Conservation (phyloP, 2,797 vertebrate genomes). For the Heterohyrax brucei region DNA sequence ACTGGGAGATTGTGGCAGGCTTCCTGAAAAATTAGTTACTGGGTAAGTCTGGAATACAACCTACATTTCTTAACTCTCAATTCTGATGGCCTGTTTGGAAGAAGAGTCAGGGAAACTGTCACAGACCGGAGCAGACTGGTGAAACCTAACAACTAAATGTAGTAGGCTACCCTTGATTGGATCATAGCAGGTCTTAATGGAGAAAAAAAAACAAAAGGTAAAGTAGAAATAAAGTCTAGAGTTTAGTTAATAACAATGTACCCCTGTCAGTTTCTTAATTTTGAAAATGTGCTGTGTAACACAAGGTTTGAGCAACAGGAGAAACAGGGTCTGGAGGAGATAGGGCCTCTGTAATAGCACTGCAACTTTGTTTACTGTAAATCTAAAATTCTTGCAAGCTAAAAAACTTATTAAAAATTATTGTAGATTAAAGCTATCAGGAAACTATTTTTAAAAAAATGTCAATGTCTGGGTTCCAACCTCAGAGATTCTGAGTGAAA, state of each 20-base stretch:
- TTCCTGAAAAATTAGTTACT: not conserved
- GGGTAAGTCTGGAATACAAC: not conserved
- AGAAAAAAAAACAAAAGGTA: not conserved
- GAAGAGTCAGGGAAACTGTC: not conserved
- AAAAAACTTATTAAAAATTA: slow-evolving; percentile 14
- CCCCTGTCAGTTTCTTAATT: slow-evolving; percentile 2
- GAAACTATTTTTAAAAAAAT: not conserved
- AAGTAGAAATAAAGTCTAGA: not conserved
- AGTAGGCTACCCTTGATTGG: not conserved
- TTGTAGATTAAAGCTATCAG: not conserved
- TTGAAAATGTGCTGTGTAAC: not conserved
- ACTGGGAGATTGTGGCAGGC: not conserved
- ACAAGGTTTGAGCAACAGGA: not conserved
- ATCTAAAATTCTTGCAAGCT: not conserved
- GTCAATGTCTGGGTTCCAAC: not conserved
- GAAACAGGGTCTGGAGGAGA: not conserved
- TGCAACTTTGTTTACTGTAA: not conserved
- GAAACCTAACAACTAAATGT: not conserved
- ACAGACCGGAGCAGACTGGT: not conserved
- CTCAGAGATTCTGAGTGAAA: slow-evolving; percentile 28
- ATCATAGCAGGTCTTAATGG: not conserved
- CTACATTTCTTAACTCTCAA: not conserved
- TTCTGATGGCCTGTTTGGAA: not conserved
- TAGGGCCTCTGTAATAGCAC: not conserved
- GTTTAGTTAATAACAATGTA: not conserved